These are phyloP conservation scores for Urosaurus nigricauda DNA, from an alignment of 2,797 vertebrate genomes.

Conservation along the genomic window DNA sequence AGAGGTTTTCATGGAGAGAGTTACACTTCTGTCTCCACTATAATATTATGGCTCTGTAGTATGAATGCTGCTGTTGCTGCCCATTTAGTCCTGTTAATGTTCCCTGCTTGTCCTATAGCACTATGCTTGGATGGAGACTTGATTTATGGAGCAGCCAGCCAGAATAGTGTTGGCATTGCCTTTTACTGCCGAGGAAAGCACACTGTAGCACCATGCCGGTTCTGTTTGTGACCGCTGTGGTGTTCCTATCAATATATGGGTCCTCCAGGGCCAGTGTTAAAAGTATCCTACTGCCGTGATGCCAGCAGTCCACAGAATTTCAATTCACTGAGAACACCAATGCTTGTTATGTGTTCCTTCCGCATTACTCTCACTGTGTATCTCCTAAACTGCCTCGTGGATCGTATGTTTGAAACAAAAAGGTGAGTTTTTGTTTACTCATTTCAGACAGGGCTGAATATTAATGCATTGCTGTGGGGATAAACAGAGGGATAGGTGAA, in stretches of 20 bases:
- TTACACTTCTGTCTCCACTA: too few species aligned
- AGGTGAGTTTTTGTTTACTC: background rate
- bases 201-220: background rate
- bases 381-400: background rate
- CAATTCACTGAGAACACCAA: too few species aligned
- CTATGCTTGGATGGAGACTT: background rate
- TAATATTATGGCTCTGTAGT: too few species aligned
- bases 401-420: background rate
- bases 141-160: background rate
- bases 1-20: too few species aligned
- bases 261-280: background rate
- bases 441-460: background rate
- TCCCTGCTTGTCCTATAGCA: background rate
- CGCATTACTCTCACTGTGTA: background rate
- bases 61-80: background rate
- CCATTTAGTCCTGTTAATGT: too few species aligned
- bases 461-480: background rate
- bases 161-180: background rate
- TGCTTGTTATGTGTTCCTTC: too few species aligned
- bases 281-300: background rate
- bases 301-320: background rate
- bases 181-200: background rate
- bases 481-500: background rate
- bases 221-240: background rate
- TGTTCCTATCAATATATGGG: background rate